Percentiles rank a stretch among this genome's conserved stretches.
phyloP scores from a whole-genome alignment of 2,888 invertebrate genomes.

The Pyrgus malvae region DNA sequence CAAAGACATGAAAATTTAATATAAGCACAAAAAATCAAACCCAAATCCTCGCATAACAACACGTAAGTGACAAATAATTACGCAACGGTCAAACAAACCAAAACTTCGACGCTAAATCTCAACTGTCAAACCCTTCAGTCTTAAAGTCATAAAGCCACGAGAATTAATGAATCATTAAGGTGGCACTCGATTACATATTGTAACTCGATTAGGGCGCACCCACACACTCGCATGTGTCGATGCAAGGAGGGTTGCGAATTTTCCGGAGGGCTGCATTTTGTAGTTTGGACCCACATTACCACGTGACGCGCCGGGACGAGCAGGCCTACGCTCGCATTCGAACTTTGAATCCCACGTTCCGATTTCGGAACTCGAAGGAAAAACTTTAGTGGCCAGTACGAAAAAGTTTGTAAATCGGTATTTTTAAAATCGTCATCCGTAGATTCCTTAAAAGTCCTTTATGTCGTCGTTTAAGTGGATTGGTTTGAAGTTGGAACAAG shows the following conservation, averaged over 20 bases:
- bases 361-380: slow-evolving; percentile 15
- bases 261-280: slow-evolving; percentile 60
- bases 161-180: slow-evolving; percentile 74
- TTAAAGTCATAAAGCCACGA: slow-evolving; percentile 63
- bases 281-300: slow-evolving; percentile 59
- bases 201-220: slow-evolving; percentile 62
- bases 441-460: slow-evolving; percentile 7
- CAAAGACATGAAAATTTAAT: no score
- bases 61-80: not conserved
- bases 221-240: slow-evolving; percentile 43
- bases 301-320: slow-evolving; percentile 71
- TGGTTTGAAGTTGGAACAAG: slow-evolving; percentile 11
- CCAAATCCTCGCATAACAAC: not conserved
- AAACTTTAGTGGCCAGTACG: slow-evolving; percentile 15
- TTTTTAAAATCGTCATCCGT: slow-evolving; percentile 3
- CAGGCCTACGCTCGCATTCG: slow-evolving; percentile 58
- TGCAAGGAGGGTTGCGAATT: slow-evolving; percentile 65
- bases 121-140: slow-evolving; percentile 33
- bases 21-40: no score
- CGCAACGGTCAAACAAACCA: slow-evolving; percentile 6
- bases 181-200: slow-evolving; percentile 57
- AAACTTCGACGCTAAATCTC: slow-evolving; percentile 23
- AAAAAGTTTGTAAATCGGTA: slow-evolving; percentile 8
- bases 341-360: slow-evolving; percentile 30
- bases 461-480: slow-evolving; percentile 18